phyloP scores from a whole-genome alignment of 2,888 invertebrate genomes.

The Scaptomyza polygonia region DNA sequence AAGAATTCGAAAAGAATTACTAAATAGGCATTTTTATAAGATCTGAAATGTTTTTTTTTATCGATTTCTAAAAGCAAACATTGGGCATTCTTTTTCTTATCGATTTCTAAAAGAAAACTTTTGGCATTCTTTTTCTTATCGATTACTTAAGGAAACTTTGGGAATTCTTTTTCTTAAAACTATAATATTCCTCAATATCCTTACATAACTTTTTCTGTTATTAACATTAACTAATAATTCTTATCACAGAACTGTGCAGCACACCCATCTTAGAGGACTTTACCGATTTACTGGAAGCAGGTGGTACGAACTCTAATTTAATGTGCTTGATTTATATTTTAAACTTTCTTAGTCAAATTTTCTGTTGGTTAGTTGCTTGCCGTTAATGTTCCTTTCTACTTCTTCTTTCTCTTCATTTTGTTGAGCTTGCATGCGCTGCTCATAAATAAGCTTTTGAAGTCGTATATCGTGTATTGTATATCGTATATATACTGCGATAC shows the following conservation, averaged over 20 bases:
- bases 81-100: too few relatives aligned
- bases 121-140: too few relatives aligned
- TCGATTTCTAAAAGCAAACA: too few relatives aligned
- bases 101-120: too few relatives aligned
- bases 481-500: constrained; percentile 28
- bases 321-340: background rate
- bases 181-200: too few relatives aligned
- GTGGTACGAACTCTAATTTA: constrained; percentile 82
- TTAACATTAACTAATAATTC: constrained; percentile 10
- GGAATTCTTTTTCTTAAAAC: too few relatives aligned
- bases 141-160: too few relatives aligned
- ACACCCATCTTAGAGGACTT: constrained; percentile 85
- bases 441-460: constrained; percentile 43
- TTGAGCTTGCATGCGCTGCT: constrained; percentile 54
- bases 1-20: too few relatives aligned
- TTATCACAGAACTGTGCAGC: constrained; percentile 78
- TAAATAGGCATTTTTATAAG: too few relatives aligned
- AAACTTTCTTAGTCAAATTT: constrained; percentile 21
- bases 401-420: constrained; percentile 14
- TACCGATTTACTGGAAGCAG: constrained; percentile 84
- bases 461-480: constrained; percentile 19
- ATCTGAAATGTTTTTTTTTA: too few relatives aligned
- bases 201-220: too few relatives aligned
- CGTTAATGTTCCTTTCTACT: constrained; percentile 18
- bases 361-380: constrained; percentile 10